Base-by-base conservation (phyloP, 2,113 vertebrate species). In the Desmodus rotundus region DNA sequence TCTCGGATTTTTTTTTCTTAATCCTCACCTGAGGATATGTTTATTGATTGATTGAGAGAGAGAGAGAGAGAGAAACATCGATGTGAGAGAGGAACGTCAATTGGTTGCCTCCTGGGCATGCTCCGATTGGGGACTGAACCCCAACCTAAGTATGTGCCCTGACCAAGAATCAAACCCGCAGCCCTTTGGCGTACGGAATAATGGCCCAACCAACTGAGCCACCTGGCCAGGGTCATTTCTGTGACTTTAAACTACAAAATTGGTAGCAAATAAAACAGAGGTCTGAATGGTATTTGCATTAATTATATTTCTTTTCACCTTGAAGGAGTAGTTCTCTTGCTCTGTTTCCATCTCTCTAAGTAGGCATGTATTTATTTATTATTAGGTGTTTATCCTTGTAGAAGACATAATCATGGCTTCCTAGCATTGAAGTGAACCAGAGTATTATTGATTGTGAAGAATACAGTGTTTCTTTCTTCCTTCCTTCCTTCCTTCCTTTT, bases 261-360 rank as follows among this genome's bases (percentile, higher is more conserved):
- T 96, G 87, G 80, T 93, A 97, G 77, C 82, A 93, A 94, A 93
- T 73, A 50, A 94, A 86, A 96, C 72, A 87, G 95, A 91, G 95
- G 83, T 61, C 16, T 94, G 65, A 95, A 94, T 95, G 67, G 94
- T 98, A 95, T 97, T 94, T 97, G 88, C 61, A 87, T 94, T 97
- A 95, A 90, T 95, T 93, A 41, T 86, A 89, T 83, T 74, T n/a
- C 17, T 89, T 86, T 84, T 87, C n/a, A 28, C 5, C 31, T 88
- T 74, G 56, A 70, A 91, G 52, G 58, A 58, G 7, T 36, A 17
- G 13, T 17, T 47, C 52, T 89, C 84, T 84, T 4, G 7, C 6
- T 61, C 22, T 73, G 31, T 83, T 77, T 74, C 36, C 43, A 8
- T 50, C 36, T 87, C 8, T 80, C 43, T 56, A 45, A 56, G 38